Evolutionary conservation across 1,140 invertebrate species (phyloP), one percentile per base, ranked within the genome.

Genomic region (Ephestia elutella): DNA sequence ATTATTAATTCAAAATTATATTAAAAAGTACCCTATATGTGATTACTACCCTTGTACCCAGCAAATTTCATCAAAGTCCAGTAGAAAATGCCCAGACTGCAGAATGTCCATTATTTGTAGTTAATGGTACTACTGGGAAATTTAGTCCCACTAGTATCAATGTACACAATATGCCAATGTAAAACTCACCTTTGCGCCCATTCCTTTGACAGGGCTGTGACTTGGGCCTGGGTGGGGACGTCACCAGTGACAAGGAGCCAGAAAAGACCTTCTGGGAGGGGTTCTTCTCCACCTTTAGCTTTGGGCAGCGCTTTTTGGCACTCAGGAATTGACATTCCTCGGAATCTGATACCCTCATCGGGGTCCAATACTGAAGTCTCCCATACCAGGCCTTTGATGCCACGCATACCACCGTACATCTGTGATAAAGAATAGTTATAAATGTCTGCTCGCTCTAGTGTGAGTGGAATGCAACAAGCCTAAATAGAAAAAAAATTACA

Each of bases 361-460:
- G 98, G 92, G 79, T 99, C 97, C 60, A 99, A 89, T 18, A 98
- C 96, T 11, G 97, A 99, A 0, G 97, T 98, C 89, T 99, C 98
- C 82, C 95, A 97, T 0, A 99, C 96, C 38, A 99, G 89, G 65
- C 96, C 97, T 82, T 96, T 96, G 85, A 99, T 98, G 18, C 97
- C 97, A 77, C 97, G 91, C 98, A 99, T 99, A 59, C 98, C 98
- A 75, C 98, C 97, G 89, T 99, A 99, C 92, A 98, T 96, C 84
- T 86, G 56, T 7, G 25, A 28, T 66, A 59, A 62, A 7, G 15
- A 44, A 3, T 15, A 3, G 10, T 44, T 44, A 15, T 44, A 44
- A 11, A 15, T 15, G 2, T 5, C 10, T 11, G n/a, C n/a, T n/a
- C n/a, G n/a, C 10, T 2, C 32, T 9, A 35, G 8, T 5, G 13